phyloP scores from a whole-genome alignment of 2,888 invertebrate species.

The Nomada flava region DNA sequence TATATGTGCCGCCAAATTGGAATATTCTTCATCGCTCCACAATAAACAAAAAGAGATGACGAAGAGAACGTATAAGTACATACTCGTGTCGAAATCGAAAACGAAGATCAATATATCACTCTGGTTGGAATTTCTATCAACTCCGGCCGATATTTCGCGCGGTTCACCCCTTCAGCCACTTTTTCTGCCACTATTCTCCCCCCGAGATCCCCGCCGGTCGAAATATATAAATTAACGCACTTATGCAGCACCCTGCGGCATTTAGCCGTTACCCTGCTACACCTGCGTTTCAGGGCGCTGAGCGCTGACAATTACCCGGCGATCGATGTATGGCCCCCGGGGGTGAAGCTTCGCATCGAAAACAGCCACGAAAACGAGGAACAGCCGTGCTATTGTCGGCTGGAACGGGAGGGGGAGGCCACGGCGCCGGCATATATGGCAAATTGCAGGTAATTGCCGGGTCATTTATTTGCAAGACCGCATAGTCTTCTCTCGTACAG shows the following conservation, averaged over 20 bases:
- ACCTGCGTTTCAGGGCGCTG: conserved; percentile 81
- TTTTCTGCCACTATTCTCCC: conserved; percentile 26
- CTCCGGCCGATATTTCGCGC: conserved; percentile 31
- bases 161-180: conserved; percentile 46
- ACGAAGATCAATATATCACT: neutral
- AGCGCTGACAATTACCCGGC: conserved; percentile 83
- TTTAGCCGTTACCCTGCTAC: conserved; percentile 75
- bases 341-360: conserved; percentile 71
- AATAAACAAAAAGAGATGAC: too few relatives aligned
- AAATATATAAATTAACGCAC: conserved; percentile 76
- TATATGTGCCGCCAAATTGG: too few relatives aligned
- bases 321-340: conserved; percentile 81
- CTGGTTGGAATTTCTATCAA: conserved; percentile 21
- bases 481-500: conserved; percentile 61
- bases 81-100: neutral
- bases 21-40: too few relatives aligned
- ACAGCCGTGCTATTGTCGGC: conserved; percentile 65
- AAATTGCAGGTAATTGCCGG: conserved; percentile 82
- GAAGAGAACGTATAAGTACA: too few relatives aligned
- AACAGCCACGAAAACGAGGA: conserved; percentile 74
- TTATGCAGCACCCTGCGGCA: conserved; percentile 75
- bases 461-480: conserved; percentile 80
- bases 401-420: conserved; percentile 66
- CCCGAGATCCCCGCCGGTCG: conserved; percentile 40
- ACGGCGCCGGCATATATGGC: conserved; percentile 72